Evolutionary conservation across 2,888 invertebrate genomes (phyloP).

Genomic region (Stegophylla sp.): DNA sequence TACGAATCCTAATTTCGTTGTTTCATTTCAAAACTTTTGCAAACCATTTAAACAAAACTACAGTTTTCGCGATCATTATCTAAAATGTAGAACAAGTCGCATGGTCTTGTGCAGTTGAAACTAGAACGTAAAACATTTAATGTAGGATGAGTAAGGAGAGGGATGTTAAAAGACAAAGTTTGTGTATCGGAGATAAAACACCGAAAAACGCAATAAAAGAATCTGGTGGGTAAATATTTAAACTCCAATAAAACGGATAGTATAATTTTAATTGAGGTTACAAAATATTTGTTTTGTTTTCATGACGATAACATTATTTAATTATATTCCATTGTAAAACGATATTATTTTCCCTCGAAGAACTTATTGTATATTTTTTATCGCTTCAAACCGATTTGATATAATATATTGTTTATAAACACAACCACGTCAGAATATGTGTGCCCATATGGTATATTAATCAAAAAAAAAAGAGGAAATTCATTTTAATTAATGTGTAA

Average conservation of each 20-base stretch:
- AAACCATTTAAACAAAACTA: slow-evolving; percentile 32
- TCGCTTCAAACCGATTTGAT: background rate
- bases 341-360: background rate
- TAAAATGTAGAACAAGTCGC: slow-evolving; percentile 15
- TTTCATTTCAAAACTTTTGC: slow-evolving; percentile 34
- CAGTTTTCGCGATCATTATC: slow-evolving; percentile 20
- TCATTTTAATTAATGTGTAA: too few species aligned
- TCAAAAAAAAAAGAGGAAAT: too few species aligned
- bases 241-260: background rate
- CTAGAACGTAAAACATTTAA: slow-evolving; percentile 37
- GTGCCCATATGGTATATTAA: too few species aligned
- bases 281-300: background rate
- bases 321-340: background rate
- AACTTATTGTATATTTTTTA: background rate
- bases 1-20: slow-evolving; percentile 14
- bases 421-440: background rate
- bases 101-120: slow-evolving; percentile 1
- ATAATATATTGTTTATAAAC: background rate
- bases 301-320: background rate
- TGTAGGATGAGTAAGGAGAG: background rate
- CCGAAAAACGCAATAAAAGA: slow-evolving; percentile 24
- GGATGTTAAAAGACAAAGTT: slow-evolving; percentile 28
- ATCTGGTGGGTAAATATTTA: slow-evolving; percentile 6
- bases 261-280: background rate
- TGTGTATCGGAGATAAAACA: slow-evolving; percentile 21